phyloP scores from a whole-genome alignment of 2,797 vertebrate genomes.

The Todus mexicanus region DNA sequence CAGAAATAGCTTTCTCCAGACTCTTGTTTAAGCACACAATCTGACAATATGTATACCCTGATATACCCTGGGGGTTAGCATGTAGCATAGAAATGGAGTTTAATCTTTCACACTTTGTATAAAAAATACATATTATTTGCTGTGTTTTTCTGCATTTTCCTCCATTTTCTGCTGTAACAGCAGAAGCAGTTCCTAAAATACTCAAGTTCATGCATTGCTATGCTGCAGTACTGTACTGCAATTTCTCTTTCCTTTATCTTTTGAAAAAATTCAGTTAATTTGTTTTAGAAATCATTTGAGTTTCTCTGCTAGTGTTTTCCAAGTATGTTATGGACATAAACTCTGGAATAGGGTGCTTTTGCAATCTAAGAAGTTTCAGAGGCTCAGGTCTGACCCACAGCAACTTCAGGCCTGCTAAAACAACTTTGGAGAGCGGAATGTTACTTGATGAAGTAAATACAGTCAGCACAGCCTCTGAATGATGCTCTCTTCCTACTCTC shows the following conservation, averaged over 20 bases:
- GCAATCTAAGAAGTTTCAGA: background rate
- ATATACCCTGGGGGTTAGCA: background rate
- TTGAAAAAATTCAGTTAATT: background rate
- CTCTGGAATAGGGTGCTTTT: background rate
- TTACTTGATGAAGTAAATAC: background rate
- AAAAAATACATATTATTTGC: background rate
- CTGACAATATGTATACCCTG: background rate
- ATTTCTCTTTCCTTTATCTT: background rate
- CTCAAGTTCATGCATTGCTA: background rate
- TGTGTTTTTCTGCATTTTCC: background rate
- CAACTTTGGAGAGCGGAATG: background rate
- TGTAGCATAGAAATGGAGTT: background rate
- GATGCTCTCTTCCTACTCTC: background rate
- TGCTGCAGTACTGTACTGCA: background rate
- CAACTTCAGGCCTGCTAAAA: background rate
- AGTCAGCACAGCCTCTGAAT: background rate
- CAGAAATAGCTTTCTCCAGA: slow-evolving; percentile 1
- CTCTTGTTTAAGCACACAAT: background rate
- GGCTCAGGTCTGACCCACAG: background rate
- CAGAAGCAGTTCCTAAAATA: background rate
- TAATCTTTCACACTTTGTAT: background rate
- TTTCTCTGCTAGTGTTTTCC: background rate
- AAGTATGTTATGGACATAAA: background rate
- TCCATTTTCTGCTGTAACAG: background rate
- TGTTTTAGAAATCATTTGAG: background rate